phyloP scores from a whole-genome alignment of 2,113 vertebrate species.

The Nipponia nippon region DNA sequence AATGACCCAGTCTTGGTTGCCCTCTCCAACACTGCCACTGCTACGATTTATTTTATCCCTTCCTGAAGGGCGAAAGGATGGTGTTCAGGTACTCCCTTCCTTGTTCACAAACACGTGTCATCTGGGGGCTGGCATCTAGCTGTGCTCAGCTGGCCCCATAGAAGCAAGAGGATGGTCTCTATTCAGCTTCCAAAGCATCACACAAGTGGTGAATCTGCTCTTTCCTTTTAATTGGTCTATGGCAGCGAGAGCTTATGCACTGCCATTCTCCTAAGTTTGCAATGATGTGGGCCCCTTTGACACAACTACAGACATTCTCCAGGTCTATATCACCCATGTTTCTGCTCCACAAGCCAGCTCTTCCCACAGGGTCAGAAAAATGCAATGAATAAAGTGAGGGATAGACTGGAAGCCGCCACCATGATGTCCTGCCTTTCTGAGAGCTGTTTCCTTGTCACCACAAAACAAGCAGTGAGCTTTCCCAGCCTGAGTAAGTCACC shows the following conservation, averaged over 20 bases:
- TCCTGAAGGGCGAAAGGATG: neutral
- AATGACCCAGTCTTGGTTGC: neutral
- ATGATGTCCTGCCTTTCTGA: neutral
- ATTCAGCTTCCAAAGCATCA: neutral
- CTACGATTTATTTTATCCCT: neutral
- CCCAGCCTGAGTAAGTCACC: neutral
- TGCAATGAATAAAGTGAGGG: neutral
- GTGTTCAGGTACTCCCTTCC: neutral
- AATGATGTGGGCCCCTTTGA: neutral
- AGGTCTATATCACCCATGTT: neutral
- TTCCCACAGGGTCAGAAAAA: neutral
- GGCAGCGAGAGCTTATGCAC: neutral
- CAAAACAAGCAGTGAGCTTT: neutral
- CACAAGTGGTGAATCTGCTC: neutral
- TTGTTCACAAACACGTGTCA: rapidly evolving
- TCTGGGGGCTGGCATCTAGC: neutral
- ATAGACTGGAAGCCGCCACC: neutral
- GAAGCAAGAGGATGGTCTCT: neutral
- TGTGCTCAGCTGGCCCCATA: neutral
- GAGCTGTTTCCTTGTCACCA: neutral
- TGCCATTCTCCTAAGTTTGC: neutral
- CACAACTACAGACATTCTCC: neutral
- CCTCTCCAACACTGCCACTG: neutral
- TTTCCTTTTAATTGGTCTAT: neutral
- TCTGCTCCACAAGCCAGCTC: neutral